Evolutionary conservation across 2,888 invertebrate genomes (phyloP).

Genomic region (Lymantria monacha): DNA sequence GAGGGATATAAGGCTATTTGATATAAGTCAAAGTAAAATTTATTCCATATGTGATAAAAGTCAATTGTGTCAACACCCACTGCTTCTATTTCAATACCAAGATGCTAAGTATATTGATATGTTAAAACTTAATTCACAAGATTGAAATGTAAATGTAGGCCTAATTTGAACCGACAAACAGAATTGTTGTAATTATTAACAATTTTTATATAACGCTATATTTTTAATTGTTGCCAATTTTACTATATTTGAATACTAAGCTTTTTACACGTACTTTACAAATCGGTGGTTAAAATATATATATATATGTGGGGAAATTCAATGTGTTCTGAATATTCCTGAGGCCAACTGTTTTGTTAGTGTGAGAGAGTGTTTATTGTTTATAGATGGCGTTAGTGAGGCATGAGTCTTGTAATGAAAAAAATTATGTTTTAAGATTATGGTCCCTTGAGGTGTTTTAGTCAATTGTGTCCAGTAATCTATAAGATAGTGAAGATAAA

Average conservation of each 20-base stretch:
- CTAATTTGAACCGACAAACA: slow-evolving; percentile 26
- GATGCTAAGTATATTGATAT: no score
- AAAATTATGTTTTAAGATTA: not conserved
- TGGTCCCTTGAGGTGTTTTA: not conserved
- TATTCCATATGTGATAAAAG: no score
- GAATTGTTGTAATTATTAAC: slow-evolving; percentile 27
- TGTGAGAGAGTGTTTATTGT: slow-evolving; percentile 7
- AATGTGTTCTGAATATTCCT: slow-evolving; percentile 11
- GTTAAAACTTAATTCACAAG: no score
- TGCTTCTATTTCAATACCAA: no score
- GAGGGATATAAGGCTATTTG: no score
- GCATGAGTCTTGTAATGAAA: not conserved
- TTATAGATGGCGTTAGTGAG: slow-evolving; percentile 18
- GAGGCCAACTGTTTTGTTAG: slow-evolving; percentile 19
- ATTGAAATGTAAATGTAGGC: not conserved
- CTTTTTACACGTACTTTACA: slow-evolving; percentile 37
- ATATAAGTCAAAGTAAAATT: no score
- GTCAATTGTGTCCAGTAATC: not conserved
- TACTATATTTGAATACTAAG: slow-evolving; percentile 43
- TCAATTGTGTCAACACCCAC: no score
- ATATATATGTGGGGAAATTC: slow-evolving; percentile 14
- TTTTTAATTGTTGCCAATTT: slow-evolving; percentile 72
- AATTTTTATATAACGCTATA: slow-evolving; percentile 31
- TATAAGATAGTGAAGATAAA: not conserved
- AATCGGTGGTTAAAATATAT: slow-evolving; percentile 9